A percentile compares a stretch with the other conserved stretches of the same genome.
These are phyloP conservation scores for Dicrurus megarhynchus DNA, from an alignment of 2,113 vertebrate genomes.

Conservation along the genomic window DNA sequence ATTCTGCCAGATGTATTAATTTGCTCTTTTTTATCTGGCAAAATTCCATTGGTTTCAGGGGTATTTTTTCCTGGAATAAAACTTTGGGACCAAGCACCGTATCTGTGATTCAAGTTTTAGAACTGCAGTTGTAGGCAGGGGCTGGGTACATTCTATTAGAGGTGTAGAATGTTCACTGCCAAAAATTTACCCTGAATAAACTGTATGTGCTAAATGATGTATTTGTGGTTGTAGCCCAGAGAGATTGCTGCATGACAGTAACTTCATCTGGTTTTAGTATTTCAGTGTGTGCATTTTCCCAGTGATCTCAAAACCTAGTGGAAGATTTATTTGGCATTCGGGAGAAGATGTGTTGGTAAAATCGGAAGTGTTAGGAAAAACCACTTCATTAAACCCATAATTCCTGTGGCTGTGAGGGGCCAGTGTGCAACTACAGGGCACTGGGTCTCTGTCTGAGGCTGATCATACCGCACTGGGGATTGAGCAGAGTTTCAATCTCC, in stretches of 20 bases:
- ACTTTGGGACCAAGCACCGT: background rate
- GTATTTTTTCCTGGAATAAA: background rate
- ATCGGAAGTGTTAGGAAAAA: background rate
- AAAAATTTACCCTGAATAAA: background rate
- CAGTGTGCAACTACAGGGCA: background rate
- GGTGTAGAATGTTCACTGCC: background rate
- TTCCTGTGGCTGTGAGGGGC: background rate
- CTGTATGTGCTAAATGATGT: background rate
- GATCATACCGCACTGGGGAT: background rate
- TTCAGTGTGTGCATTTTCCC: background rate
- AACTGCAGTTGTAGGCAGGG: background rate
- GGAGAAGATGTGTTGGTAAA: background rate
- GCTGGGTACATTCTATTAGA: background rate
- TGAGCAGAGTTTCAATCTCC: background rate
- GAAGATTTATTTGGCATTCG: background rate
- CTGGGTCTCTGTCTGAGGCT: background rate
- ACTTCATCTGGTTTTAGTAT: background rate
- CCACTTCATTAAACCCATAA: fast-evolving
- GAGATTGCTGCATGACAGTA: background rate
- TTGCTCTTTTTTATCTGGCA: background rate
- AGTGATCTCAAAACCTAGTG: background rate
- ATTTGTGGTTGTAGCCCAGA: background rate
- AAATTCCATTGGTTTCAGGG: background rate
- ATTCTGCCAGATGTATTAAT: background rate
- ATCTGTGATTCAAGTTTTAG: background rate